Percentiles rank a stretch among this genome's conserved stretches.
These are phyloP conservation scores for Apis laboriosa DNA, from an alignment of 1,140 invertebrate genomes.

Conservation along the genomic window DNA sequence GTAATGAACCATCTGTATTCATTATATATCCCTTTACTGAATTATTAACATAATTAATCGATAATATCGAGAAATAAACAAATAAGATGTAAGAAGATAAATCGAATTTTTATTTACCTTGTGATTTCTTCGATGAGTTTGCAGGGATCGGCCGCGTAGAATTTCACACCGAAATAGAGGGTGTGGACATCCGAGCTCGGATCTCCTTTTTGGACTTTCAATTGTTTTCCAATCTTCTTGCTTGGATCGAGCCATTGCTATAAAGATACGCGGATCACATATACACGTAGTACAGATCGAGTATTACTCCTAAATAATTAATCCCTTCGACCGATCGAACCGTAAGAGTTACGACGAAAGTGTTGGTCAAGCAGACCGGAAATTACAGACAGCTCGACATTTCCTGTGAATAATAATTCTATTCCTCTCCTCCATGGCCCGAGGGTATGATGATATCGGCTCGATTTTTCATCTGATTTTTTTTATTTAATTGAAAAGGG, in stretches of 20 bases:
- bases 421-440: slow-evolving; percentile 44
- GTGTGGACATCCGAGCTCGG: slow-evolving; percentile 89
- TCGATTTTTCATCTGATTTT: slow-evolving; percentile 22
- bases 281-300: background rate
- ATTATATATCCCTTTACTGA: too few species aligned
- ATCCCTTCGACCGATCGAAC: slow-evolving; percentile 8
- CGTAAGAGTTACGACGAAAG: slow-evolving; percentile 24
- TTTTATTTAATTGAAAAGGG: slow-evolving; percentile 37
- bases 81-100: slow-evolving; percentile 2
- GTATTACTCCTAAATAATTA: slow-evolving; percentile 34
- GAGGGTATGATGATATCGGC: slow-evolving; percentile 8
- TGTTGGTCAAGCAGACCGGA: slow-evolving; percentile 67
- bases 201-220: slow-evolving; percentile 85
- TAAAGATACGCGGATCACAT: slow-evolving; percentile 61
- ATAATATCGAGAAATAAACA: background rate
- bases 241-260: slow-evolving; percentile 95
- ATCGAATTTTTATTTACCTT: slow-evolving; percentile 85
- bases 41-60: background rate
- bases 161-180: slow-evolving; percentile 98
- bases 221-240: slow-evolving; percentile 90
- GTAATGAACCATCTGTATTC: too few species aligned
- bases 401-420: slow-evolving; percentile 76
- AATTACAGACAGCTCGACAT: slow-evolving; percentile 73
- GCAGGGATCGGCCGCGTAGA: slow-evolving; percentile 98
- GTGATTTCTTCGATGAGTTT: slow-evolving; percentile 97